phyloP scores from a whole-genome alignment of 1,140 invertebrate species.

The Paramacrobiotus metropolitanus region DNA sequence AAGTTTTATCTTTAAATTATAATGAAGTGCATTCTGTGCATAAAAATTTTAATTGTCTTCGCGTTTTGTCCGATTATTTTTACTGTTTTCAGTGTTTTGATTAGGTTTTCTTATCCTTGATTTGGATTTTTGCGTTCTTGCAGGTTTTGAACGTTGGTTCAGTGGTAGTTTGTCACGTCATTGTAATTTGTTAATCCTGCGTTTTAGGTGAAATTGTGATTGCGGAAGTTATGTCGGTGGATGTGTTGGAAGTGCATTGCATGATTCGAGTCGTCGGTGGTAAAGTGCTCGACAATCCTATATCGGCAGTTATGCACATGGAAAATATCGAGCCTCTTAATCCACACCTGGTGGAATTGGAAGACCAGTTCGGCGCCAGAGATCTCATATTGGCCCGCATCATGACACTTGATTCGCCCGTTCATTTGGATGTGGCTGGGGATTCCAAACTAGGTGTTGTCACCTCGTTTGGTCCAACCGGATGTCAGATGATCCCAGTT shows the following conservation, averaged over 20 bases:
- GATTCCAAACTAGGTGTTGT: not conserved
- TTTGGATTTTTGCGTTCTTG: too few relatives aligned
- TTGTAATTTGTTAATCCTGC: too few relatives aligned
- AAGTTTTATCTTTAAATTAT: too few relatives aligned
- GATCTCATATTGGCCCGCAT: not conserved
- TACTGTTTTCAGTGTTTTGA: too few relatives aligned
- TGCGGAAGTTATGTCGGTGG: not conserved
- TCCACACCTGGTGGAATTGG: not conserved
- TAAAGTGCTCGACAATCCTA: not conserved
- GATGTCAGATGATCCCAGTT: not conserved
- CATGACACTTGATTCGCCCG: not conserved
- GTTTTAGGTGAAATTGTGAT: slow-evolving; percentile 1
- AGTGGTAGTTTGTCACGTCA: too few relatives aligned
- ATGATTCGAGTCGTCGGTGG: not conserved
- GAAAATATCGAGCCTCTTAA: not conserved
- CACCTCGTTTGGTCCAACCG: not conserved
- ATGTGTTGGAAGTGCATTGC: not conserved
- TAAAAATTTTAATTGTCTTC: too few relatives aligned
- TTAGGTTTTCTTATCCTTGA: too few relatives aligned
- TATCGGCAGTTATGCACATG: not conserved
- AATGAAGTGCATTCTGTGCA: too few relatives aligned
- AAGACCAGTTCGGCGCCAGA: not conserved
- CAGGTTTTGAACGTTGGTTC: too few relatives aligned
- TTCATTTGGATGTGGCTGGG: not conserved
- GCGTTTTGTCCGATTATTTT: too few relatives aligned